phyloP scores from a whole-genome alignment of 2,113 vertebrate genomes.

The Felis catus region F.catus_Fca126_mat1.0 CM031416.1:123026001-123026500 shows the following conservation, averaged over 20 bases:
- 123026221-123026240: background rate
- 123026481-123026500: background rate
- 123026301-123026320: background rate
- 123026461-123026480: background rate
- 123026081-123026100: background rate
- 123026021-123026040: no score
- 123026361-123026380: background rate
- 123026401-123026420: background rate
- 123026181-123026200: background rate
- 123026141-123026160: background rate
- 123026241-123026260: background rate
- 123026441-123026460: background rate
- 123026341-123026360: background rate
- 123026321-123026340: background rate
- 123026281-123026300: background rate
- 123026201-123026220: background rate
- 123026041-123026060: background rate
- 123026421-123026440: background rate
- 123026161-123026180: background rate
- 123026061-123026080: background rate
- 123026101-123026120: background rate
- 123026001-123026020: no score
- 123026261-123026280: background rate
- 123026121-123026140: background rate
- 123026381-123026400: background rate